Base-by-base conservation (phyloP, 2,113 vertebrate genomes). In the Sander vitreus region DNA sequence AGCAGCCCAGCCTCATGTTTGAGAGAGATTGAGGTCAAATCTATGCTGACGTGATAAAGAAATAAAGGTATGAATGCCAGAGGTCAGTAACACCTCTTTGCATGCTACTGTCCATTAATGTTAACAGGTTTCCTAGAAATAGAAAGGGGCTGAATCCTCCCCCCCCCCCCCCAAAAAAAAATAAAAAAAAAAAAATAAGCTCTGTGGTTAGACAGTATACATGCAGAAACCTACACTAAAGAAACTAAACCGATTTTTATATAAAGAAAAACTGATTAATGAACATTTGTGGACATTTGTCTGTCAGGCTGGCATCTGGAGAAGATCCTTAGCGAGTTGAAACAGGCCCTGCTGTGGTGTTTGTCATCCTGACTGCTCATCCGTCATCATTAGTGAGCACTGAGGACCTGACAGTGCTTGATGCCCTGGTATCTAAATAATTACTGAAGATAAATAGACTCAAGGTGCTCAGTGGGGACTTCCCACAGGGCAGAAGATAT, bases 361-460 rank as follows among this genome's bases (percentile, higher is more conserved):
- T 89, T 92, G 91, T 91, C 91, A 88, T 76, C 83, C 87, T 74
- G 92, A 91, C 92, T 82, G 84, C 90, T 89, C 91, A 92, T 95
- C 90, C 85, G 81, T 95, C 94, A 93, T 93, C 94, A 94, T 95
- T 95, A 95, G 85, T 4, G 71, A 86, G 77, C 83, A 74, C 84
- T 18, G 81, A 21, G 85, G 81, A 73, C 77, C 36, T 73, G 68
- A 92, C 91, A 85, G 85, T 13, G 77, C 88, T 76, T 77, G 78
- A 89, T 90, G 89, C 73, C n/a, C 70, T 62, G 51, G 81, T 85
- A 88, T 93, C 88, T 88, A 77, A 89, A 87, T 92, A 89, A 92
- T 92, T 86, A 88, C 89, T 73, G 78, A 87, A 91, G 91, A 94
- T 88, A 84, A 86, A 93, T 93, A 64, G 88, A 82, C 72, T 64